A percentile compares a stretch with the other conserved stretches of the same genome.
Conservation (phyloP, 2,113 vertebrate genomes). For the Pogona vitticeps region DNA sequence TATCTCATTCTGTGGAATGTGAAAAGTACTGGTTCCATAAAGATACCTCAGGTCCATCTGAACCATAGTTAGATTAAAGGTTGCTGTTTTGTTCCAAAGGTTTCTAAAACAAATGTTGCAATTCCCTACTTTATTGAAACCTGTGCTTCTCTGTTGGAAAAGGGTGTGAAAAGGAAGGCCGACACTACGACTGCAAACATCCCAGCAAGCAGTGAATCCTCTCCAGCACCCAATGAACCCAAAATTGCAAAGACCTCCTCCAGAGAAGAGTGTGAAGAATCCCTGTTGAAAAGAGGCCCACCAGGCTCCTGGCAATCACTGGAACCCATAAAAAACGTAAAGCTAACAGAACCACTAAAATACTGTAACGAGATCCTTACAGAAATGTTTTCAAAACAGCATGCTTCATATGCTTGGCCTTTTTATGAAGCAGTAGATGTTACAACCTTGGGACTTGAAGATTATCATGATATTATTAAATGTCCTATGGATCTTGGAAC, state of each 20-base stretch:
- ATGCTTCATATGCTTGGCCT: slow-evolving; percentile 86
- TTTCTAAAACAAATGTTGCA: not conserved
- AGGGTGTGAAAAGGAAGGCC: slow-evolving; percentile 87
- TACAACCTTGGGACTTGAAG: slow-evolving; percentile 73
- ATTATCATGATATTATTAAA: slow-evolving; percentile 81
- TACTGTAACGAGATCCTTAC: slow-evolving; percentile 84
- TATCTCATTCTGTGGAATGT: not conserved
- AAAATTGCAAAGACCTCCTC: slow-evolving; percentile 62
- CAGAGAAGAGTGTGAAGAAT: slow-evolving; percentile 67
- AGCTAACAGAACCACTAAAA: slow-evolving; percentile 78
- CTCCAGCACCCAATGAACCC: slow-evolving; percentile 47
- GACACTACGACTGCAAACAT: slow-evolving; percentile 78
- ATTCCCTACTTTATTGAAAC: not conserved
- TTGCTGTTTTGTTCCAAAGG: not conserved
- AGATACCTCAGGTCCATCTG: not conserved
- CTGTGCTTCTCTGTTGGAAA: slow-evolving; percentile 74
- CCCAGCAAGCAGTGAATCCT: slow-evolving; percentile 65
- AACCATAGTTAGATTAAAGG: not conserved
- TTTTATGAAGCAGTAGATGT: slow-evolving; percentile 84
- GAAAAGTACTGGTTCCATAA: not conserved
- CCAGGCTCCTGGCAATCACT: slow-evolving; percentile 72
- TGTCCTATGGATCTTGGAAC: slow-evolving; percentile 86
- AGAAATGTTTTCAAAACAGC: slow-evolving; percentile 90
- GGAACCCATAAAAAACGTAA: slow-evolving; percentile 63
- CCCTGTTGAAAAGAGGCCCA: slow-evolving; percentile 74